A percentile compares a stretch with the other conserved stretches of the same genome.
These are phyloP conservation scores for Archips crataeganus DNA, from an alignment of 2,888 invertebrate genomes.

Conservation along the genomic window DNA sequence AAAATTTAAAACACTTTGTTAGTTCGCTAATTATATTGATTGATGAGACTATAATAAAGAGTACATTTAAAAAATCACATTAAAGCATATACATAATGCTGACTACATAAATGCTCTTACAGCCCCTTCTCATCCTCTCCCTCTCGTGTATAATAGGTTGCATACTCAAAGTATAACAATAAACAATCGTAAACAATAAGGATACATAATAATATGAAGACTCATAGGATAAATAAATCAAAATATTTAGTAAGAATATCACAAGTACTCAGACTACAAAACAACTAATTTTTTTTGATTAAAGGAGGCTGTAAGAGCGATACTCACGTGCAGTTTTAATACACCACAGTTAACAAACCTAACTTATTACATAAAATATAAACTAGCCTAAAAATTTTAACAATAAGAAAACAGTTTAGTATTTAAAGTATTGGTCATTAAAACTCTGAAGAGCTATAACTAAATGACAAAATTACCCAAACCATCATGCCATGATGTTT, in stretches of 20 bases:
- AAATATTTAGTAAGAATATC: conserved; percentile 73
- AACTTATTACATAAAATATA: conserved; percentile 81
- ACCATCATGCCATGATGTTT: conserved; percentile 83
- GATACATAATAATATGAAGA: conserved; percentile 41
- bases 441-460: conserved; percentile 84
- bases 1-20: conserved; percentile 80
- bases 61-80: conserved; percentile 87
- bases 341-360: conserved; percentile 85
- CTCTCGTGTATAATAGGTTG: conserved; percentile 55
- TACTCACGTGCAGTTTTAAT: conserved; percentile 80
- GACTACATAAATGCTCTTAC: conserved; percentile 84
- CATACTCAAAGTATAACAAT: conserved; percentile 75
- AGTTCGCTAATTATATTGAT: conserved; percentile 84
- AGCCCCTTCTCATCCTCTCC: conserved; percentile 67
- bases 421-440: conserved; percentile 82
- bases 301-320: conserved; percentile 81
- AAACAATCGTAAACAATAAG: conserved; percentile 68
- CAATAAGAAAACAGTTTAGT: conserved; percentile 79
- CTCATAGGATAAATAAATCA: conserved; percentile 63
- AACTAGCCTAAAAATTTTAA: conserved; percentile 86
- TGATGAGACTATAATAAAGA: conserved; percentile 85
- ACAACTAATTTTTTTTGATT: conserved; percentile 67
- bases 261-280: conserved; percentile 82
- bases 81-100: conserved; percentile 87
- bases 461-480: conserved; percentile 75